Evolutionary conservation across 2,797 vertebrate genomes (phyloP).

Genomic region (Chaenodraco wilsoni): DNA sequence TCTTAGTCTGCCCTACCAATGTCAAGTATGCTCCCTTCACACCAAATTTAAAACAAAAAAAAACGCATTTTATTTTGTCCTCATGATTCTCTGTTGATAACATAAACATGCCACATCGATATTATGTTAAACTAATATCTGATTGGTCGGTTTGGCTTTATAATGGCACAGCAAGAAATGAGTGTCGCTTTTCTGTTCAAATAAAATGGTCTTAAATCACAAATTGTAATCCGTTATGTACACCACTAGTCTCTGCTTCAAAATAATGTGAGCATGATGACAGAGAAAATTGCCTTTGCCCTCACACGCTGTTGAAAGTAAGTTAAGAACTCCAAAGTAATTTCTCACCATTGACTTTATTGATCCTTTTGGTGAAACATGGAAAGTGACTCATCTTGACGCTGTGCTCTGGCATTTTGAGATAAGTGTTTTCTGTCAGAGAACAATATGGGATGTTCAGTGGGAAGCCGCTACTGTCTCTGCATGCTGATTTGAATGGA

Average conservation of each 20-base stretch:
- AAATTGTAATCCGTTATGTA: no score
- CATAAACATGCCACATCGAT: neutral
- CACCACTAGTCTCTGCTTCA: no score
- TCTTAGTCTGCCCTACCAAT: no score
- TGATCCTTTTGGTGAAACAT: neutral
- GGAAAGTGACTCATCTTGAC: neutral
- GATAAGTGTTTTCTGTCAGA: slow-evolving; percentile 2
- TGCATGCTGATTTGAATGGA: neutral
- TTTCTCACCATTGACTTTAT: neutral
- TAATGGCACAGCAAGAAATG: neutral
- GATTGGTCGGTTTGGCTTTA: neutral
- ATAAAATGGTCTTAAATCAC: no score
- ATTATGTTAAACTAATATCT: neutral
- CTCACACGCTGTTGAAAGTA: no score
- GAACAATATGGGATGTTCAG: neutral
- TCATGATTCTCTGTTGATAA: no score
- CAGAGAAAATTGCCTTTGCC: no score
- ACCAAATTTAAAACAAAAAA: no score
- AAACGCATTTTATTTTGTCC: neutral
- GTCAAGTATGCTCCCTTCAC: no score
- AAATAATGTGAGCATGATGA: no score
- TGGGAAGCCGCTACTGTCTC: neutral
- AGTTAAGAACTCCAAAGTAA: neutral
- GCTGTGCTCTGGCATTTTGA: neutral
- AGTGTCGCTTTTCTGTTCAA: no score